Conservation (phyloP, 2,797 vertebrate genomes). For the Manis javanica region DNA sequence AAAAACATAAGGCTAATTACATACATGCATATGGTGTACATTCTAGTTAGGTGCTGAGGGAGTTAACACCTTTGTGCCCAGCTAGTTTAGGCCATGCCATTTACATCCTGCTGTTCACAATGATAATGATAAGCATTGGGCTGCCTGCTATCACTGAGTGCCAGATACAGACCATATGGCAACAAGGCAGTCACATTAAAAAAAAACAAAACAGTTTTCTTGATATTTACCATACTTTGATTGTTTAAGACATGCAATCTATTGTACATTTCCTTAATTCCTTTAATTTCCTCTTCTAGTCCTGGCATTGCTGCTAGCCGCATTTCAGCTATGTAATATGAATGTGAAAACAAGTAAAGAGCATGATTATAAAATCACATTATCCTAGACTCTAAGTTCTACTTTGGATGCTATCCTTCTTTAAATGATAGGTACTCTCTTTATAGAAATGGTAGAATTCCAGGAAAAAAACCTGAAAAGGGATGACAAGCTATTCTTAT, state of each 20-base stretch:
- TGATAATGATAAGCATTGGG: conserved; percentile 36
- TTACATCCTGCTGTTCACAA: conserved; percentile 56
- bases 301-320: background rate
- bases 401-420: background rate
- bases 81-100: conserved; percentile 64
- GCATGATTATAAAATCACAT: background rate
- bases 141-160: conserved; percentile 52
- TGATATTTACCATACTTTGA: background rate
- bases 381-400: background rate
- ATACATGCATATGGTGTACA: background rate
- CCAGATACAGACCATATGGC: conserved; percentile 54
- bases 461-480: background rate
- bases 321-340: background rate
- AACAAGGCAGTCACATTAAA: background rate
- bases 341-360: background rate
- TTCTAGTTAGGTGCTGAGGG: background rate
- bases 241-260: background rate
- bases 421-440: background rate
- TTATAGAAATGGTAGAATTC: background rate
- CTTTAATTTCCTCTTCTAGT: background rate
- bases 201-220: conserved; percentile 30
- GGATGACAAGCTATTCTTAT: background rate
- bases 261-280: background rate
- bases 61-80: conserved; percentile 69
- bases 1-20: conserved; percentile 40